Evolutionary conservation across 1,140 invertebrate genomes (phyloP).

Genomic region (Drosophila sp.): DNA sequence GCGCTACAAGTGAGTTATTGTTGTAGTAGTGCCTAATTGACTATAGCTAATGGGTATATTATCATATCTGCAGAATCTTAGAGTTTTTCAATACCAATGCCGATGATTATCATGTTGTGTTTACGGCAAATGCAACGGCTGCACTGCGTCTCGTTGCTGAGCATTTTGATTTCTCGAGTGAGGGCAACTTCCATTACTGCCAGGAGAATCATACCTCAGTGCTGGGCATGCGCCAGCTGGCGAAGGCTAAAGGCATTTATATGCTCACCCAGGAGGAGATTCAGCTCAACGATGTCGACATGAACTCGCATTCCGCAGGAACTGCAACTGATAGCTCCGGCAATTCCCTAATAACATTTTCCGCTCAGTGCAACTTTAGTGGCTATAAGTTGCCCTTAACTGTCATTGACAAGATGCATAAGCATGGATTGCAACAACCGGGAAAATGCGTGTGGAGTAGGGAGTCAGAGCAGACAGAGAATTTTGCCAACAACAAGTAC

Average conservation of each 20-base stretch:
- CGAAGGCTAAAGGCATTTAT: constrained; percentile 85
- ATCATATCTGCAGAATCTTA: constrained; percentile 88
- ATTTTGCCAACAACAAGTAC: constrained; percentile 86
- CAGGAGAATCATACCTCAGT: constrained; percentile 98
- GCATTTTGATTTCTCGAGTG: constrained; percentile 88
- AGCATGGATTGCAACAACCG: constrained; percentile 86
- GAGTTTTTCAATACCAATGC: constrained; percentile 92
- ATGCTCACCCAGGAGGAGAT: constrained; percentile 86
- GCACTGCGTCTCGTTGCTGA: constrained; percentile 94
- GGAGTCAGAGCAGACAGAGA: rapidly evolving
- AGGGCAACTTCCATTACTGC: constrained; percentile 91
- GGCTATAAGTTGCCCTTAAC: constrained; percentile 94
- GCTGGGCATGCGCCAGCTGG: constrained; percentile 93
- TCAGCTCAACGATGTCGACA: constrained; percentile 63
- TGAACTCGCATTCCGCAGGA: constrained; percentile 30
- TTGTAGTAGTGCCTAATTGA: neutral
- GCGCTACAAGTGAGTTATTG: constrained; percentile 88
- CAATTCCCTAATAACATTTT: constrained; percentile 92
- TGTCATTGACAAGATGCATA: constrained; percentile 89
- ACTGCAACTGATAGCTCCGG: constrained; percentile 24
- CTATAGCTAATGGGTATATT: neutral
- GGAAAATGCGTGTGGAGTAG: constrained; percentile 47
- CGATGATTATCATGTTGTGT: constrained; percentile 94
- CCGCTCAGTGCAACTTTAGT: constrained; percentile 97
- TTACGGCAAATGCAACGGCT: constrained; percentile 95